Evolutionary conservation across 2,797 vertebrate genomes (phyloP), one percentile per base, ranked within the genome.

Genomic region (Manis crassicaudata): DNA sequence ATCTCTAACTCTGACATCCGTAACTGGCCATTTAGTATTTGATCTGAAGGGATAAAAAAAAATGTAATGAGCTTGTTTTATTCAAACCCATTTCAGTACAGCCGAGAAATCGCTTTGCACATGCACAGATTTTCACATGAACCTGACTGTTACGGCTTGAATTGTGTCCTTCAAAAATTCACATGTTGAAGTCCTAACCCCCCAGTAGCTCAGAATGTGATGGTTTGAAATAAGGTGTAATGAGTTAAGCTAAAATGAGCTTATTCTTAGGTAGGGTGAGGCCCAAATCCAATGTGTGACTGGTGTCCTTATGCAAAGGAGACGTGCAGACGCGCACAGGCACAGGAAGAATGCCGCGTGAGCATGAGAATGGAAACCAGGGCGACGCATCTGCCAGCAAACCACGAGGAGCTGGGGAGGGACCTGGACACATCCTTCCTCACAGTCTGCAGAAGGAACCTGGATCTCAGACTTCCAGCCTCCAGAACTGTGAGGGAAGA

Each of bases 11-110:
- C 27, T 63, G 83, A 27, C 23, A 82, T 82, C 73, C 50, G n/a
- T 21, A 72, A 16, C 50, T 95, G 72, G n/a, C 67, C 67, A 84
- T 32, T 92, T 86, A 93, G 46, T 77, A 87, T 60, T 94, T 68
- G 16, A 79, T 62, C 23, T 88, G 32, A 29, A 13, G 50, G 6
- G 11, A 43, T 90, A 43, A 80, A 92, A 87, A 46, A n/a, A 73
- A 80, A n/a, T 18, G 23, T 1, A 67, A 68, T 73, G 65, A 50
- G 1, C 62, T 43, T 67, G 4, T 84, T 70, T 80, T 58, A 62
- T 37, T 63, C n/a, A 79, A 54, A 67, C 17, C 35, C 43, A 84
- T 70, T 86, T 72, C 25, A 86, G 46, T 58, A 8, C 6, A 54
- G 54, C 32, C 56, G 60, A 81, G 62, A 82, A 73, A 63, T 72